These are phyloP conservation scores for Drosophila athabasca DNA, from an alignment of 1,140 invertebrate genomes.

Conservation along the genomic window DNA sequence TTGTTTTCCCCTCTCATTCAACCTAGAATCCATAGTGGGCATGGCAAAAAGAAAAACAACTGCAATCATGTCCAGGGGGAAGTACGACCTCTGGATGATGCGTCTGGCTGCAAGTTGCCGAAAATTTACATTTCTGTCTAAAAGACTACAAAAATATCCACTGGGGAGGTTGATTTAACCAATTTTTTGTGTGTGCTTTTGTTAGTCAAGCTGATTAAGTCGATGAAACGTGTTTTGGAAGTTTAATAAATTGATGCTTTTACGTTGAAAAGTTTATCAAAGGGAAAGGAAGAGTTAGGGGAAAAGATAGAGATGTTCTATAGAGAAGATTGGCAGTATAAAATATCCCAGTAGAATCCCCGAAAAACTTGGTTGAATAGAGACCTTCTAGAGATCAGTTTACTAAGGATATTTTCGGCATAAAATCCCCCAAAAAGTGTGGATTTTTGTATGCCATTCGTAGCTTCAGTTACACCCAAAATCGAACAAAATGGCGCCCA, in stretches of 20 bases:
- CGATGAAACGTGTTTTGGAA: slow-evolving; percentile 64
- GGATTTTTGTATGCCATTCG: neutral
- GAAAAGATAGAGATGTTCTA: neutral
- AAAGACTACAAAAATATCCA: slow-evolving; percentile 39
- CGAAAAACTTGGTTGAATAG: too few species aligned
- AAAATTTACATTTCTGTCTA: slow-evolving; percentile 60
- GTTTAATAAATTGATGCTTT: slow-evolving; percentile 41
- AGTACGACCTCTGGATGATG: slow-evolving; percentile 18
- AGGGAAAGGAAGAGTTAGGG: neutral
- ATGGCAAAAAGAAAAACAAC: neutral
- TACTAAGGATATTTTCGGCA: neutral
- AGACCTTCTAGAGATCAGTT: too few species aligned
- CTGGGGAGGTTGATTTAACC: slow-evolving; percentile 47
- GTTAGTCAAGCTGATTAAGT: slow-evolving; percentile 60
- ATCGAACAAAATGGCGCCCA: slow-evolving; percentile 63
- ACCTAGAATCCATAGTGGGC: too few species aligned
- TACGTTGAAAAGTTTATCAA: slow-evolving; percentile 5
- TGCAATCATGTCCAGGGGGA: slow-evolving; percentile 14
- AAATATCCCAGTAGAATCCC: neutral
- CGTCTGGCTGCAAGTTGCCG: slow-evolving; percentile 51
- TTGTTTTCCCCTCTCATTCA: too few species aligned
- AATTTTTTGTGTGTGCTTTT: slow-evolving; percentile 30
- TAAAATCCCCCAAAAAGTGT: neutral
- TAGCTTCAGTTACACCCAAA: slow-evolving; percentile 20
- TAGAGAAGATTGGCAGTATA: neutral